phyloP scores from a whole-genome alignment of 2,797 vertebrate species.

The Smutsia gigantea region DNA sequence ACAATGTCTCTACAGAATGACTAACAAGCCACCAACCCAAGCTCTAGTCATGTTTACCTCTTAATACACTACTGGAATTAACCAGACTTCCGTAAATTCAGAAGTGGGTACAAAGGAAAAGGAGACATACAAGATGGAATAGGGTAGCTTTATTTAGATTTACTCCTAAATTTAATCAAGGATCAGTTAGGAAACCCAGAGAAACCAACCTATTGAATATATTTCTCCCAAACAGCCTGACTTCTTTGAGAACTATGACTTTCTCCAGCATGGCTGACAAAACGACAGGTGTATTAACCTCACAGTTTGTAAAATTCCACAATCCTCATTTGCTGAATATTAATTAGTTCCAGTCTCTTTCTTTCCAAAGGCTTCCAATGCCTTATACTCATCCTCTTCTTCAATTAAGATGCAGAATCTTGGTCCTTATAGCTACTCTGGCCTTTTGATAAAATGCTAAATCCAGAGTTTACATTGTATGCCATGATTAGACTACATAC shows the following conservation, averaged over 20 bases:
- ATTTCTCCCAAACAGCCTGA: neutral
- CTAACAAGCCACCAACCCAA: neutral
- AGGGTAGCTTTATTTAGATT: neutral
- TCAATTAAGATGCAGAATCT: neutral
- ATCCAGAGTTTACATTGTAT: neutral
- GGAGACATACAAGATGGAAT: neutral
- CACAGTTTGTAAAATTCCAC: constrained; percentile 1
- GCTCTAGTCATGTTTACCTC: neutral
- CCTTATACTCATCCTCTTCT: neutral
- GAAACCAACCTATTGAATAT: neutral
- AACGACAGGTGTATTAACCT: neutral
- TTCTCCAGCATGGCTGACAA: neutral
- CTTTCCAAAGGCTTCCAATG: neutral
- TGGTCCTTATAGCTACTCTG: neutral
- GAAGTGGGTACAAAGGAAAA: neutral
- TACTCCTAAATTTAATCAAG: neutral
- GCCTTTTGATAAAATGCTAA: neutral
- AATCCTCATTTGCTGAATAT: constrained; percentile 1
- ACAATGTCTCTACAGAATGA: neutral
- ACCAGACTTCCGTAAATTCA: neutral
- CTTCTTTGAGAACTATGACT: neutral
- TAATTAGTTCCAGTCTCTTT: constrained; percentile 11
- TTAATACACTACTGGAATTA: neutral
- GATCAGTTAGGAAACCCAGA: neutral
- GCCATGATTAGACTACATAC: neutral